phyloP scores from a whole-genome alignment of 2,888 invertebrate genomes.

The Drosophila atroscutellata region DNA sequence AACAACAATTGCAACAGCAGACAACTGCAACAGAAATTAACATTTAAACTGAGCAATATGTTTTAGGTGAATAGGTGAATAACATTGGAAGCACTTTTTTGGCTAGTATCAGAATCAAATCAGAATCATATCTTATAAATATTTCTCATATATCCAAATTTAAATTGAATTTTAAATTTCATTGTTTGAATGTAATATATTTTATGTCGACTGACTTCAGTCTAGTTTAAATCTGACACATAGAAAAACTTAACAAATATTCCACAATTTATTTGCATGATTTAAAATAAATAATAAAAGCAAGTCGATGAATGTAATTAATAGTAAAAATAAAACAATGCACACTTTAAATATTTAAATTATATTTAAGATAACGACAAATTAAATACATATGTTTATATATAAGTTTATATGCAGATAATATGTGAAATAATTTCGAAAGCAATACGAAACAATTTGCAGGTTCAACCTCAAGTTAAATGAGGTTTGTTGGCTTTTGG shows the following conservation, averaged over 20 bases:
- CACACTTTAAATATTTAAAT: neutral
- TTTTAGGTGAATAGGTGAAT: too few species aligned
- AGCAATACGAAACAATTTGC: constrained; percentile 26
- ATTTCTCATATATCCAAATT: too few species aligned
- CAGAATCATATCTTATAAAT: too few species aligned
- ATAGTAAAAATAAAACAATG: neutral
- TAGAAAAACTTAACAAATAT: neutral
- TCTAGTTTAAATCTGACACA: too few species aligned
- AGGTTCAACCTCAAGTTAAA: constrained; percentile 24
- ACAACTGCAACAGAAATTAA: constrained; percentile 8
- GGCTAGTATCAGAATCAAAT: too few species aligned
- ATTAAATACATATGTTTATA: neutral
- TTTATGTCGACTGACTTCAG: too few species aligned
- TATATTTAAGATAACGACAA: neutral
- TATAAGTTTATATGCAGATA: neutral
- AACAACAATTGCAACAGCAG: constrained; percentile 3
- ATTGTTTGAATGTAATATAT: too few species aligned
- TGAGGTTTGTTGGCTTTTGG: neutral
- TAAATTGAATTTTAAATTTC: too few species aligned
- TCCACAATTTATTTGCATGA: neutral
- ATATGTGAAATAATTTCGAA: neutral
- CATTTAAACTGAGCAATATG: neutral
- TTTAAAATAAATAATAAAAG: neutral
- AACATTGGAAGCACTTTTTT: neutral
- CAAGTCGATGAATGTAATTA: neutral